Evolutionary conservation across 1,140 invertebrate species (phyloP), one percentile per base, ranked within the genome.

Genomic region (Geopemphigus sp.): DNA sequence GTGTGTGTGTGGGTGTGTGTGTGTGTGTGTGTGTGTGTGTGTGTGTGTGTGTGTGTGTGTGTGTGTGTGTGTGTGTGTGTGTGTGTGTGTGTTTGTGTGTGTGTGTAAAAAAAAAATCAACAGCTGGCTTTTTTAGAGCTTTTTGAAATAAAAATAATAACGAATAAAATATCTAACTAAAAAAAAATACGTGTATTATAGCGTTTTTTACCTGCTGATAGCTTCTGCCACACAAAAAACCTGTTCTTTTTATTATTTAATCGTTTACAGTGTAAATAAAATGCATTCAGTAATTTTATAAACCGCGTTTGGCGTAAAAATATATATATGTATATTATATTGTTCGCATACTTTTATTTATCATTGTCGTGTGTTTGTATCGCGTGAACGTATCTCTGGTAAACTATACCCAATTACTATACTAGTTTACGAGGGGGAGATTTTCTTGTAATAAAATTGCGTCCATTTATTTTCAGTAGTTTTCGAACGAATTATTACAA

Each of bases 191-290:
- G 56, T 78, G 73, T 78, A 78, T 78, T 59, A 78, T 78, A 78
- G 73, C 73, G 73, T 78, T 59, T 78, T 59, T 78, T 78, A 78
- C 73, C 73, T 78, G 73, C 73, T 78, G 73, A 78, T 61, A 78
- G 73, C 73, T 78, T 78, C 73, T 78, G 73, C 73, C 73, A 78
- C 73, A 78, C n/a, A 45, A 61, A 59, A 39, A 39, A 8, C 10
- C 45, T 47, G 11, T 78, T 78, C 22, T 57, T 39, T 57, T 74
- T 57, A 59, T 50, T 12, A 32, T 22, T 57, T 22, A 39, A 39
- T 22, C 22, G 17, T 32, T 73, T 73, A n/a, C 1, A n/a, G 5
- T 56, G 32, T 32, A 57, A 54, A 32, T 73, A 54, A 29, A 73
- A 8, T 39, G 32, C 8, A 39, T 39, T 39, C 3, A 4, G 54